Evolutionary conservation across 2,797 vertebrate species (phyloP), one percentile per base, ranked within the genome.

Genomic region (Tapirus indicus): DNA sequence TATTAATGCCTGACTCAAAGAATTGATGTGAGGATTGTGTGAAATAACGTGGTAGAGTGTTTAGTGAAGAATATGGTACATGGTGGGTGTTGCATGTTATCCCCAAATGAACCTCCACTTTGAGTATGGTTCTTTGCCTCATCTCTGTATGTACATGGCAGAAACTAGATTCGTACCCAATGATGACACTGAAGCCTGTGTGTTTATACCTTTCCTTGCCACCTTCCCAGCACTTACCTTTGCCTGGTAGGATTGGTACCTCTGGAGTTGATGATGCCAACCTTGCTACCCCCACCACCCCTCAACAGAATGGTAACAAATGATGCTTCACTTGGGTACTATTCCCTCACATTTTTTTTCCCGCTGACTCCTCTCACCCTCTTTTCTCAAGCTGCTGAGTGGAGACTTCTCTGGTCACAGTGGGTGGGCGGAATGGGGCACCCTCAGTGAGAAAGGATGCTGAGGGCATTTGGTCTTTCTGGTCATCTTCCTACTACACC

Each of bases 21-120:
- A 56, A 18, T 27, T 25, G 6, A 7, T 0, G 2, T n/a, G 64
- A 35, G 2, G 49, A 62, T 29, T 2, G 0, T 41, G 8, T 18
- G 23, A 27, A 21, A 56, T 14, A 12, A n/a, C 0, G 35, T 0
- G 0, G 23, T 10, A 8, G 14, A 13, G 13, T 7, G 16, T 68
- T 69, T 20, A 7, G 29, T 1, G 8, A 64, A 14, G 71, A 17
- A 17, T 3, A 5, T 0, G 4, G 54, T 0, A 2, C 0, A 0
- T 1, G 0, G 14, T 21, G 38, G 49, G 4, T 66, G 12, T 52
- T 77, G 38, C 12, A 0, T 71, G 23, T 52, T 8, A 27, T 4
- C 18, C 35, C 8, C 20, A 29, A 9, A 20, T 4, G 49, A 69
- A 17, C 11, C 44, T 16, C 41, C 11, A 32, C 71, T 79, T n/a